Evolutionary conservation across 1,140 invertebrate genomes (phyloP).

Genomic region (Sycophila sp.): DNA sequence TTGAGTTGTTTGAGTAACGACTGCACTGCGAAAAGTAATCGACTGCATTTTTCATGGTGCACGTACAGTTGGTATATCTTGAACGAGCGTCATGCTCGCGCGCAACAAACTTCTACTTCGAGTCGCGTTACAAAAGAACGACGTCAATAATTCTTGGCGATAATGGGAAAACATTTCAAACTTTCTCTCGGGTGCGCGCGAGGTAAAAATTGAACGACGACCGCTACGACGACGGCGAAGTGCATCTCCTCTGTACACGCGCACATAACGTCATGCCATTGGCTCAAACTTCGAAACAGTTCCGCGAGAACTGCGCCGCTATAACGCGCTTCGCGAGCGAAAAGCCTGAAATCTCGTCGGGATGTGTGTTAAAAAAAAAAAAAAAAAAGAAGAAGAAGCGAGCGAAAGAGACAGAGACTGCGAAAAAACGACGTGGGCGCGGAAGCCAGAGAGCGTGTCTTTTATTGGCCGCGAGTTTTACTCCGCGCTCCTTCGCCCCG

Average conservation of each 20-base stretch:
- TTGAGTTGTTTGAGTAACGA: no score
- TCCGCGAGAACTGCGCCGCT: not conserved
- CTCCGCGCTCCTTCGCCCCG: constrained; percentile 45
- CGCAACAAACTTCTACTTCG: constrained; percentile 10
- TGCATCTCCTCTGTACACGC: not conserved
- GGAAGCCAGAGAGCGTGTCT: constrained; percentile 30
- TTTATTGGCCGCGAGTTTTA: constrained; percentile 58
- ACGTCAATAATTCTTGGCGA: constrained; percentile 36
- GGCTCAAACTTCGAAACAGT: constrained; percentile 11
- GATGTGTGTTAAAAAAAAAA: no score
- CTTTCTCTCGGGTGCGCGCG: constrained; percentile 13
- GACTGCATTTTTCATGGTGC: not conserved
- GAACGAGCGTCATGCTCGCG: constrained; percentile 9
- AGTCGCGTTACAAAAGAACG: constrained; percentile 10
- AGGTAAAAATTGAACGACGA: constrained; percentile 15
- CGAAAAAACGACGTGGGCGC: not conserved
- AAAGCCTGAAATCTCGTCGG: not conserved
- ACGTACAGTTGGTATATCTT: not conserved
- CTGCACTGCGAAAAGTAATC: no score
- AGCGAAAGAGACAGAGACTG: not conserved
- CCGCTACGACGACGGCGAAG: not conserved
- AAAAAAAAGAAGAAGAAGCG: not conserved
- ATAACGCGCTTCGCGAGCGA: not conserved
- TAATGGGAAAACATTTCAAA: constrained; percentile 32
- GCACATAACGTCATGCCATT: constrained; percentile 5